Base-by-base conservation (phyloP, 2,888 invertebrate species). In the Octonoba sinensis region DNA sequence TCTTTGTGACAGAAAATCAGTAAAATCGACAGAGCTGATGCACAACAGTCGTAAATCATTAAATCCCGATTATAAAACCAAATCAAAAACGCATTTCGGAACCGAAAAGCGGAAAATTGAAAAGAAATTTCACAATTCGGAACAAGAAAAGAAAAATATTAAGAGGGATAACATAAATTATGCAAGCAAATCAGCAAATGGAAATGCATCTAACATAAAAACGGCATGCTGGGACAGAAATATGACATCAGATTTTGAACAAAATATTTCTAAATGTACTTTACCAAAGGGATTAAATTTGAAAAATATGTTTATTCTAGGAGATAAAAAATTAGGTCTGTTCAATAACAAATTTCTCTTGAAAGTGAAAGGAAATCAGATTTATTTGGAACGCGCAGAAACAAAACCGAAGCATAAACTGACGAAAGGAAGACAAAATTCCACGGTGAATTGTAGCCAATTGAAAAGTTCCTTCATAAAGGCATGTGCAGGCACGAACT, bases 251-350 rank as follows among this genome's bases (percentile, higher is more conserved):
- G 8, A 6, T 36, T 36, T 36, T 4, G 36, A 36, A 11, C 36
- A 36, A 36, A 36, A 36, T 8, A 36, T 11, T 2, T 8, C 6
- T 8, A 8, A 11, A 36, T 36, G 8, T 36, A 36, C 8, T 51
- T 59, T 60, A 16, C 44, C 57, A 36, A 49, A n/a, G 24, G 67
- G 69, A 57, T 75, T 75, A 67, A 22, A 47, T 44, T 46, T 67
- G 16, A 67, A 67, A 51, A 75, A 66, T 3, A 47, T 75, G 36
- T 49, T 67, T 44, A 67, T 75, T n/a, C 49, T 75, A n/a, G 75
- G 56, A 4, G 74, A 75, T 59, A 59, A 75, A 44, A 75, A 75
- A 44, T 27, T 67, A 13, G 51, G 27, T 13, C 20, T 66, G 20
- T 13, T 75, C 36, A 54, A 75, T 20, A 60, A 60, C 16, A 49